These are phyloP conservation scores for Acrocephalus kingi DNA, from an alignment of 2,113 vertebrate genomes.

Conservation along the genomic window DNA sequence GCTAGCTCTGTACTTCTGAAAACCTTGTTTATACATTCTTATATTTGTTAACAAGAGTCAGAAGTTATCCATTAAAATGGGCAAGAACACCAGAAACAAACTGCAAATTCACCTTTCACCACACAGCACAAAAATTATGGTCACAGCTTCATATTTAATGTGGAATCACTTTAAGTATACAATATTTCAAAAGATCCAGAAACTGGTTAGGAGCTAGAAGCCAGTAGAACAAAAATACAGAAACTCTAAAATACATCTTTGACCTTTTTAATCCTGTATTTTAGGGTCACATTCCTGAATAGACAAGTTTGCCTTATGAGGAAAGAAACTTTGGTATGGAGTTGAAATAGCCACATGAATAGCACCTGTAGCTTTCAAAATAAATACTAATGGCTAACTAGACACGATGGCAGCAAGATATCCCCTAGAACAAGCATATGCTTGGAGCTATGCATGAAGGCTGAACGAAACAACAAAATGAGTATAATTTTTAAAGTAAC, in stretches of 20 bases:
- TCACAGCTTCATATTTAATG: conserved; percentile 70
- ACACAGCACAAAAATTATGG: conserved; percentile 25
- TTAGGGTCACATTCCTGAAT: not conserved
- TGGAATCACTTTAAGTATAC: conserved; percentile 60
- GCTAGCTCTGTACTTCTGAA: not conserved
- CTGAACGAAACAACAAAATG: not conserved
- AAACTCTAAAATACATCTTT: conserved; percentile 38
- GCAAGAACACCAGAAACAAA: not conserved
- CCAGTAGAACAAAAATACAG: conserved; percentile 50
- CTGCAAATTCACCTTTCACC: not conserved
- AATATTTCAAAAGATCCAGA: conserved; percentile 57
- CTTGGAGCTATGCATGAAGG: not conserved
- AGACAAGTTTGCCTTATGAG: not conserved
- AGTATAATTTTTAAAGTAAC: not conserved
- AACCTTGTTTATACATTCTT: not conserved
- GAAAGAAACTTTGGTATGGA: conserved; percentile 53
- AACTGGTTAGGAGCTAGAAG: conserved; percentile 41
- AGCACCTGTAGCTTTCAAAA: conserved; percentile 55
- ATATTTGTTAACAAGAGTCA: not conserved
- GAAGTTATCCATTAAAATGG: not conserved
- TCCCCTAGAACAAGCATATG: not conserved
- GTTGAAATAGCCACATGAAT: conserved; percentile 43
- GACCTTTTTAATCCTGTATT: conserved; percentile 35
- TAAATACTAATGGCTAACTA: conserved; percentile 43
- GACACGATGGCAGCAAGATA: not conserved